Conservation (phyloP, 1,140 invertebrate species). For the Trichoplusia ni region DNA sequence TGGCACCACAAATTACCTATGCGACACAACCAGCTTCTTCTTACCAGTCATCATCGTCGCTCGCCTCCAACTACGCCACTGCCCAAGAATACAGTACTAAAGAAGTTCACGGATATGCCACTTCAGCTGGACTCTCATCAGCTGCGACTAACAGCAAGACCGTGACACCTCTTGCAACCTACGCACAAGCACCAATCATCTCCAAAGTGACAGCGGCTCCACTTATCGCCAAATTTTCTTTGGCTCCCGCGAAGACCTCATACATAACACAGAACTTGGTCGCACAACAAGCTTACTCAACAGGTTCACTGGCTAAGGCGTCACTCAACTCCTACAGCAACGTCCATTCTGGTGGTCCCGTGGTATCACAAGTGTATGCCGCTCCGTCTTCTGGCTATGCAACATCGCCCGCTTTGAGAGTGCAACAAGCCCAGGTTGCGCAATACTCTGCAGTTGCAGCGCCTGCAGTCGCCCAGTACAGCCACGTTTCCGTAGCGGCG, state of each 20-base stretch:
- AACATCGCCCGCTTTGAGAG: constrained; percentile 54
- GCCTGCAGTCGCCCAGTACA: constrained; percentile 20
- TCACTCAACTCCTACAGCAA: constrained; percentile 61
- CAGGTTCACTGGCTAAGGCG: constrained; percentile 58
- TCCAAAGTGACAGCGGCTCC: constrained; percentile 78
- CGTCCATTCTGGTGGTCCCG: constrained; percentile 57
- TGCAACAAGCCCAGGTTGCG: constrained; percentile 47
- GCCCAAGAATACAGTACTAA: constrained; percentile 49
- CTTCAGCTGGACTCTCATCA: constrained; percentile 72
- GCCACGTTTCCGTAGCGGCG: constrained; percentile 33
- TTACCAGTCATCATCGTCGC: constrained; percentile 54
- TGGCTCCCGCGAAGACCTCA: constrained; percentile 54
- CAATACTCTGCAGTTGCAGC: constrained; percentile 26
- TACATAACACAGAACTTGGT: constrained; percentile 61
- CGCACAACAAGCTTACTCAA: constrained; percentile 48
- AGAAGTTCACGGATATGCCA: constrained; percentile 74
- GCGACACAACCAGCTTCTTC: constrained; percentile 46
- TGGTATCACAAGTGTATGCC: constrained; percentile 72
- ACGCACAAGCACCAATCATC: constrained; percentile 77
- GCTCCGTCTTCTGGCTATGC: constrained; percentile 61
- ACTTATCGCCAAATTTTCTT: constrained; percentile 67
- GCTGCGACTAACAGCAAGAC: constrained; percentile 47
- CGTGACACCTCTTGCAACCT: constrained; percentile 63
- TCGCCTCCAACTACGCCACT: constrained; percentile 42
- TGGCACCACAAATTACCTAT: constrained; percentile 39